Base-by-base conservation (phyloP, 2,888 invertebrate species). In the Chrysolina haemoptera region DNA sequence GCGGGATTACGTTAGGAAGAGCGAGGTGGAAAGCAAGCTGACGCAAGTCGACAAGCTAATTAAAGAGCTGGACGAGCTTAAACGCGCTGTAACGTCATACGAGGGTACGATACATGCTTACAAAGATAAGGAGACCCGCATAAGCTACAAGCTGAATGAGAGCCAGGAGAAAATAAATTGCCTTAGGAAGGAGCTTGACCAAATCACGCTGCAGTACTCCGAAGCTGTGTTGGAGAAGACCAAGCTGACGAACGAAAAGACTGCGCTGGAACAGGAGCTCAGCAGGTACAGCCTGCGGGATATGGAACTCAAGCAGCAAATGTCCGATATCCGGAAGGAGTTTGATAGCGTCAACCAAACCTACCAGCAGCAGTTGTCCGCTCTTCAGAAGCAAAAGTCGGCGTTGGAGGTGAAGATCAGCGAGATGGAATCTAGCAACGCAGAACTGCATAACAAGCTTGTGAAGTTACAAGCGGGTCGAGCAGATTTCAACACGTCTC, bases 201-300 rank as follows among this genome's bases (percentile, higher is more conserved):
- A 93, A 77, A 91, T 93, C 0, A 93, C 93, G 0, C 88, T 95
- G n/a, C 91, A 93, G 77, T 93, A 93, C 20, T 95, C 95, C 0
- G 93, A 94, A 84, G 91, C 92, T 0, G 91, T 94, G 0, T 88
- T 94, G 48, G 95, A 95, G 81, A 91, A 94, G 81, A 93, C 94
- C 0, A 92, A 93, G 79, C 90, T 94, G 2, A 91, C 92, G 70
- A 94, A 94, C 78, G 94, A 95, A 62, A 92, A 93, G 78, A 83
- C 93, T 35, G 89, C 90, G 22, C 85, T 94, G 41, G 94, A 95
- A 85, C 90, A 91, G 79, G 91, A 93, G 82, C 82, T 92, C 12
- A 90, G 91, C 79, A 91, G 69, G 76, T 71, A 59, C 10, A 89
- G 90, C 72, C 89, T 90, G 72, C 90, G 91, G 74, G 90, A 89